Percentiles rank a stretch among this genome's conserved stretches.
Conservation (phyloP, 1,140 invertebrate species). For the Muscidifurax raptorellus region DNA sequence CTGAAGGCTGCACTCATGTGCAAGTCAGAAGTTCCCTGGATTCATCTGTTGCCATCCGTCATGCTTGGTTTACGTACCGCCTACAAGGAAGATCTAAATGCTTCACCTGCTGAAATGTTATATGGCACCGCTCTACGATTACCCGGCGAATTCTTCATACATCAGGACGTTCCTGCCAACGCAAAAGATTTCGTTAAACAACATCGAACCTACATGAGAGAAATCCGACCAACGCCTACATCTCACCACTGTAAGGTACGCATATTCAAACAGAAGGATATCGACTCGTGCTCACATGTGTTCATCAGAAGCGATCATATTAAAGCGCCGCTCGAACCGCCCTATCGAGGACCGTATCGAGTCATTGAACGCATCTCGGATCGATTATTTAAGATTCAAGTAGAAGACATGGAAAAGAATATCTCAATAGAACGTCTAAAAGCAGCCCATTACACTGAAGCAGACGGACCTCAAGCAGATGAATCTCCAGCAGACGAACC, state of each 20-base stretch:
- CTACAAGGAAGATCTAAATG: background rate
- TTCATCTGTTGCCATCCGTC: background rate
- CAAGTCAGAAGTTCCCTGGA: background rate
- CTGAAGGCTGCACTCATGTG: conserved; percentile 1
- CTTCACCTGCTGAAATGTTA: conserved; percentile 29
- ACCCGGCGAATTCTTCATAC: conserved; percentile 32
- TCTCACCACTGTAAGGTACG: conserved; percentile 50
- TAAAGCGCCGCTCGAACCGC: conserved; percentile 5
- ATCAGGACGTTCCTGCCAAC: background rate
- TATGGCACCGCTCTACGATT: conserved; percentile 2
- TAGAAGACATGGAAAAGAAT: background rate
- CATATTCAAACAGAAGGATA: conserved; percentile 26
- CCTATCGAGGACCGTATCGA: conserved; percentile 16
- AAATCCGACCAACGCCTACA: conserved; percentile 33
- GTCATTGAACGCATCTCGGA: background rate
- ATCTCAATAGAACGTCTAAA: background rate
- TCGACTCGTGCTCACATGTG: conserved; percentile 14
- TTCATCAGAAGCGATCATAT: conserved; percentile 11
- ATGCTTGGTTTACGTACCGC: conserved; percentile 3
- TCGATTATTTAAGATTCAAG: background rate
- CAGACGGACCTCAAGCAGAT: background rate
- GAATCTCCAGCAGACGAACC: background rate
- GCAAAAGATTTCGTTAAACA: background rate
- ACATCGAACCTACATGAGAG: background rate
- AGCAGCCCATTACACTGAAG: background rate